These are phyloP conservation scores for Protophormia terraenovae DNA, from an alignment of 2,888 invertebrate genomes.

Conservation along the genomic window DNA sequence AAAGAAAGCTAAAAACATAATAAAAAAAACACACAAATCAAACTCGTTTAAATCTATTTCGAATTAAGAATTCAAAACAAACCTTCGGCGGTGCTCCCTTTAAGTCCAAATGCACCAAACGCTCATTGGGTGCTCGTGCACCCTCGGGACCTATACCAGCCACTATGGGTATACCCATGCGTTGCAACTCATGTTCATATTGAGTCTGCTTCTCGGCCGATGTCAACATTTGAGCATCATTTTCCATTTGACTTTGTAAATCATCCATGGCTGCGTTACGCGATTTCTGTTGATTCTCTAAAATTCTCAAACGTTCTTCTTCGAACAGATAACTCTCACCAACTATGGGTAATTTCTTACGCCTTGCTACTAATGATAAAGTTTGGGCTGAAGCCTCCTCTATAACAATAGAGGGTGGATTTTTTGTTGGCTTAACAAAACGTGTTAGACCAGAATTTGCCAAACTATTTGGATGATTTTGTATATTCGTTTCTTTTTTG, in stretches of 20 bases:
- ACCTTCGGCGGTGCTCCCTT: slow-evolving; percentile 89
- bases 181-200: slow-evolving; percentile 80
- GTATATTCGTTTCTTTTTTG: slow-evolving; percentile 36
- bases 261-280: slow-evolving; percentile 79
- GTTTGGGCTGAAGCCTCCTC: slow-evolving; percentile 65
- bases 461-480: slow-evolving; percentile 49
- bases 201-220: slow-evolving; percentile 80
- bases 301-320: slow-evolving; percentile 80
- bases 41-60: no score
- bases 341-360: slow-evolving; percentile 75
- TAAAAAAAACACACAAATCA: neutral
- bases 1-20: slow-evolving; percentile 81
- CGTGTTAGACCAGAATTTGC: slow-evolving; percentile 73
- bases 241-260: slow-evolving; percentile 74
- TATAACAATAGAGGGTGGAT: slow-evolving; percentile 64
- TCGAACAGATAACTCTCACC: slow-evolving; percentile 80
- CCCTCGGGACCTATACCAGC: slow-evolving; percentile 80
- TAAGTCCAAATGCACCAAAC: slow-evolving; percentile 88
- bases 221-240: slow-evolving; percentile 77
- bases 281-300: slow-evolving; percentile 81
- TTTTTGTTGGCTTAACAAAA: slow-evolving; percentile 75
- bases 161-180: slow-evolving; percentile 80
- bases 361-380: slow-evolving; percentile 71
- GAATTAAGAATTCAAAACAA: no score
- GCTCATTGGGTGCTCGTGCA: slow-evolving; percentile 79